These are phyloP conservation scores for Drosophila mercatorum DNA, from an alignment of 2,888 invertebrate species.

Conservation along the genomic window DNA sequence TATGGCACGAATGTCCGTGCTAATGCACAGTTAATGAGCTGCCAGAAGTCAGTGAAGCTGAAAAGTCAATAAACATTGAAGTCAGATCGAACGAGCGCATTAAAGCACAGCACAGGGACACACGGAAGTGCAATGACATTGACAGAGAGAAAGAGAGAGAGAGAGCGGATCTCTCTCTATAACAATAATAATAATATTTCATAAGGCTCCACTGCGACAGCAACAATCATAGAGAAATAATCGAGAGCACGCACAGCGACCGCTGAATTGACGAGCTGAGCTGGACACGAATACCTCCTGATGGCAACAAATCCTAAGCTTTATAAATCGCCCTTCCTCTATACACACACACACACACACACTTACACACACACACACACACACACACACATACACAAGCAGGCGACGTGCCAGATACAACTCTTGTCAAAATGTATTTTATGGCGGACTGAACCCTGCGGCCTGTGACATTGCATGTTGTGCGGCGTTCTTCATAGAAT, in stretches of 20 bases:
- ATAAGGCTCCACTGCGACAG: background rate
- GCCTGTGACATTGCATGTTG: conserved; percentile 36
- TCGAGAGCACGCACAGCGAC: conserved; percentile 30
- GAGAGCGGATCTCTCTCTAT: background rate
- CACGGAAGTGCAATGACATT: conserved; percentile 70
- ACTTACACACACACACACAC: conserved; percentile 37
- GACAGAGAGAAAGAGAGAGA: background rate
- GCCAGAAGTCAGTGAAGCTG: conserved; percentile 50
- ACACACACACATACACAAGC: conserved; percentile 46
- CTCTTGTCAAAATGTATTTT: conserved; percentile 76
- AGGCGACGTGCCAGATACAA: conserved; percentile 75
- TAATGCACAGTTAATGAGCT: conserved; percentile 54
- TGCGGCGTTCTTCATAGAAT: conserved; percentile 54
- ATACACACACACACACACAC: conserved; percentile 42
- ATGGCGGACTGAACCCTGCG: conserved; percentile 47
- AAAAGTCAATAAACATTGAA: conserved; percentile 51
- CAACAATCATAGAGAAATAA: conserved; percentile 40
- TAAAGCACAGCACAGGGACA: conserved; percentile 30
- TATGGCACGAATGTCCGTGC: conserved; percentile 11
- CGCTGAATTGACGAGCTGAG: conserved; percentile 37
- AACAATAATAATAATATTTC: conserved; percentile 35
- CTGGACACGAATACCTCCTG: conserved; percentile 45
- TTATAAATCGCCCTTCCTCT: conserved; percentile 64
- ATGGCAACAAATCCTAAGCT: conserved; percentile 71
- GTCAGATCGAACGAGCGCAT: conserved; percentile 25